A percentile compares a stretch with the other conserved stretches of the same genome.
Evolutionary conservation across 2,113 vertebrate genomes (phyloP).

Genomic region (Nothocercus nigrocapillus): DNA sequence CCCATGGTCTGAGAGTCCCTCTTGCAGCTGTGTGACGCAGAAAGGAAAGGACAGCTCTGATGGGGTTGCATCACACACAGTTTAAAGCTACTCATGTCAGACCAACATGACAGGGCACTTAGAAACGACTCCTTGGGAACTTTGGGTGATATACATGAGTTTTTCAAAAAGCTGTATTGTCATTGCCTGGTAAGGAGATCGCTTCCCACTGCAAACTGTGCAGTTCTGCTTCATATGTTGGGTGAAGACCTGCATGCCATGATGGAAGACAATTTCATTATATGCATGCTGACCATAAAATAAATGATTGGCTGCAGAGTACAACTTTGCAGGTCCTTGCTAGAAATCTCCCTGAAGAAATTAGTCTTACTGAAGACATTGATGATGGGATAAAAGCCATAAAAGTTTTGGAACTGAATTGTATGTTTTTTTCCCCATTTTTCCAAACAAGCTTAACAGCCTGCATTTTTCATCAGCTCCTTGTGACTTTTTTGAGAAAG

Average conservation of each 20-base stretch:
- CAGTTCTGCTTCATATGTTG: background rate
- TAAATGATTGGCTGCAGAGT: background rate
- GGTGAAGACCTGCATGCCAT: background rate
- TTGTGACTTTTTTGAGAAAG: background rate
- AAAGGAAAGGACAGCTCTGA: background rate
- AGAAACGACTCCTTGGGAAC: background rate
- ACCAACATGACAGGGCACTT: background rate
- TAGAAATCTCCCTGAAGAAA: constrained; percentile 16
- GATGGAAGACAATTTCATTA: constrained; percentile 5
- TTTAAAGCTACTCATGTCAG: fast-evolving
- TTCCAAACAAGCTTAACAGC: background rate
- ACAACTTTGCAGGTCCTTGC: background rate
- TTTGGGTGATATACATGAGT: background rate
- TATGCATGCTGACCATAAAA: background rate
- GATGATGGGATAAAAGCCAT: background rate
- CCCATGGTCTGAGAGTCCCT: background rate
- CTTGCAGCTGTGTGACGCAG: background rate
- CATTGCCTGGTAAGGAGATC: background rate
- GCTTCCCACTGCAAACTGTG: background rate
- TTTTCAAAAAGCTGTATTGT: background rate
- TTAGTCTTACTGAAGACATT: background rate
- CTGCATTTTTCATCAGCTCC: background rate
- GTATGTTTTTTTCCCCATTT: background rate
- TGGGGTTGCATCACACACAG: background rate
- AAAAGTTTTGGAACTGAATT: background rate